Conservation (phyloP, 2,888 invertebrate species). For the Tetropium fuscum region DNA sequence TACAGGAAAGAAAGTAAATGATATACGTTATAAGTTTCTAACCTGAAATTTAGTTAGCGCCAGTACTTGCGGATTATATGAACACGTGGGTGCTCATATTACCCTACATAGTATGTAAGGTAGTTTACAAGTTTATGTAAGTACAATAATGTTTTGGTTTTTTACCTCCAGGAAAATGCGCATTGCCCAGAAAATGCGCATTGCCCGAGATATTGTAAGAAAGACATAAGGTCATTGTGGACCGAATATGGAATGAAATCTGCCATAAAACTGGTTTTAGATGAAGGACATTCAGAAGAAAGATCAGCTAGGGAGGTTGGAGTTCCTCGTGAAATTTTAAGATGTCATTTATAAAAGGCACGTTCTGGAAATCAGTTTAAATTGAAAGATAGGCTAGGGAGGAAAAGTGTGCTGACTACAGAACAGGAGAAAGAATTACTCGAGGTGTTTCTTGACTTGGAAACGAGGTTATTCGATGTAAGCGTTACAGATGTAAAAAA, state of each 20-base stretch:
- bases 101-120: no score
- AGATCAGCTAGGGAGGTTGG: no score
- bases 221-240: neutral
- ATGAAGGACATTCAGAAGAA: neutral
- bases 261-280: neutral
- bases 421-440: no score
- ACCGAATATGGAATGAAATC: neutral
- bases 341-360: no score
- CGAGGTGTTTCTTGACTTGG: no score
- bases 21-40: neutral
- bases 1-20: neutral
- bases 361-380: neutral
- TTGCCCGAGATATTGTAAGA: neutral
- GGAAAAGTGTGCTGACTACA: neutral
- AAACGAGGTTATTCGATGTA: no score
- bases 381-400: neutral
- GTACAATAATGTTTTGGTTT: neutral
- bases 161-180: neutral
- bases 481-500: neutral
- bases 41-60: neutral
- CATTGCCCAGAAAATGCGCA: no score
- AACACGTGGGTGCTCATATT: no score
- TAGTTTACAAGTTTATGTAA: neutral
- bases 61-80: neutral
- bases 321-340: no score